A percentile compares a stretch with the other conserved stretches of the same genome.
Conservation (phyloP, 2,888 invertebrate species). For the Pteria penguin region DNA sequence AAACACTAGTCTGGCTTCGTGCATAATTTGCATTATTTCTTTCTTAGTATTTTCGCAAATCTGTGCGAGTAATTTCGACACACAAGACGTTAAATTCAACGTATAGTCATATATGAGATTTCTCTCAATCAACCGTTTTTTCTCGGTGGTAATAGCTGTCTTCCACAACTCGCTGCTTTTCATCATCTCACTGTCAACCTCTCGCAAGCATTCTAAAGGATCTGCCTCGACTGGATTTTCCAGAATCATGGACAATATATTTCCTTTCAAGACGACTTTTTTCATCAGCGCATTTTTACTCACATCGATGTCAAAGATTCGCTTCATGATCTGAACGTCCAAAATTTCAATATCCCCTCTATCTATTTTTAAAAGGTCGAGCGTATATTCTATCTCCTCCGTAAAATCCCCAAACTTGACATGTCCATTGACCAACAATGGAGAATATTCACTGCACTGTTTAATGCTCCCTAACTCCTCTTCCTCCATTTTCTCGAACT, state of each 20-base stretch:
- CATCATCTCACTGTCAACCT: not conserved
- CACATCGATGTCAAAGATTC: not conserved
- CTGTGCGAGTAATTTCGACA: too few species aligned
- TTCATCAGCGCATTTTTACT: not conserved
- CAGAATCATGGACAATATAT: not conserved
- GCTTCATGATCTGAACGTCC: not conserved
- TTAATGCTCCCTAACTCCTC: not conserved
- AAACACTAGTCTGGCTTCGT: conserved; percentile 7
- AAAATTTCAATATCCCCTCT: not conserved
- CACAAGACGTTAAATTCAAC: too few species aligned
- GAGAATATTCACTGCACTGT: not conserved
- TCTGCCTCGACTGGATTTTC: not conserved
- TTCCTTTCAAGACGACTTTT: not conserved
- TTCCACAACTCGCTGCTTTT: not conserved
- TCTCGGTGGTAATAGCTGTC: not conserved
- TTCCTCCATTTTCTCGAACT: too few species aligned
- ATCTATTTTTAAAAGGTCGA: not conserved
- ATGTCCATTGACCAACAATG: not conserved
- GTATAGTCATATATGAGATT: too few species aligned
- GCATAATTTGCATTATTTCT: conserved; percentile 14
- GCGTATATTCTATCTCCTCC: not conserved
- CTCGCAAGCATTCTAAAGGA: not conserved
- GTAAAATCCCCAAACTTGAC: not conserved
- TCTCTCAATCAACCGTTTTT: not conserved
- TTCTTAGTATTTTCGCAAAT: not conserved